Evolutionary conservation across 1,140 invertebrate genomes (phyloP), one percentile per base, ranked within the genome.

Genomic region (Parapsyche elsis): DNA sequence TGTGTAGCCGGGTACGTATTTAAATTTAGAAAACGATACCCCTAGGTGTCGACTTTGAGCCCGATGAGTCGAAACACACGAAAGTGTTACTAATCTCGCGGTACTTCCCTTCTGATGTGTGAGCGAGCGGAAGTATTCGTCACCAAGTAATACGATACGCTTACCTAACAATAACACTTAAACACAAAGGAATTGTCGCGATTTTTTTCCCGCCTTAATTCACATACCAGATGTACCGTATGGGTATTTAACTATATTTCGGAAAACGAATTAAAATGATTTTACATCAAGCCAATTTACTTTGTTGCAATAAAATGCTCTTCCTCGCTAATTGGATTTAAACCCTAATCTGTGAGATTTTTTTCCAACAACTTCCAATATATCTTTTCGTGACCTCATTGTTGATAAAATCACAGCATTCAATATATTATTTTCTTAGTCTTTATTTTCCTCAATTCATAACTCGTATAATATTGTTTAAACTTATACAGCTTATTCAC

Each of bases 141-240:
- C 57, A 61, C 57, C n/a, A 21, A 61, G 57, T 61, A 61, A 61
- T 19, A 21, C 57, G 57, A 61, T 61, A 61, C 16, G 57, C 57
- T 61, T 19, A 9, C n/a, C n/a, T 9, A 61, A 61, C 57, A 61
- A 61, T 61, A 61, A 19, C 7, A 38, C 1, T 1, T 16, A 57
- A 57, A 57, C 19, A n/a, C 30, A 38, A 38, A 38, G 7, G 30
- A 38, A 38, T 4, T 38, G 30, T 38, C 7, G 1, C 30, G 30
- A 38, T 38, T 38, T 38, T 38, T 38, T 38, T 38, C 30, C 7
- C 7, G 2, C 30, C 30, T 38, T 38, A 38, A 38, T 38, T 4
- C 30, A 38, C 7, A 7, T 7, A 4, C 7, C 30, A 7, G 30
- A 38, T 38, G 2, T 38, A 4, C 30, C 7, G 30, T 38, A 38